Evolutionary conservation across 2,797 vertebrate genomes (phyloP).

Genomic region (Lagodon rhomboides): DNA sequence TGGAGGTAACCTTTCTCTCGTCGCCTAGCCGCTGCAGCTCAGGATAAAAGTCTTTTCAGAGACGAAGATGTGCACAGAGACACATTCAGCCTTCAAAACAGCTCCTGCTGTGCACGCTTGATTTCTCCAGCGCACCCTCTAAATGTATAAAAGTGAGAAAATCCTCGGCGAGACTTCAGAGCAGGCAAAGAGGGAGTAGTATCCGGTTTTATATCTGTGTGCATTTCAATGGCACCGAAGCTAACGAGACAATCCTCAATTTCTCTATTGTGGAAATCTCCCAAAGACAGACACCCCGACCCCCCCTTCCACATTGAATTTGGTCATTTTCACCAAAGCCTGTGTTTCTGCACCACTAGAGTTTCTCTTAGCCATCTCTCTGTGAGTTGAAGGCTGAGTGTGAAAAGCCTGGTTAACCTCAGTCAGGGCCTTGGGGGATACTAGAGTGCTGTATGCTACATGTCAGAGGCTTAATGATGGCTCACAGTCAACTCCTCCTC

Average conservation of each 20-base stretch:
- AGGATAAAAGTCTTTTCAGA: conserved; percentile 56
- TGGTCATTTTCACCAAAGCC: conserved; percentile 40
- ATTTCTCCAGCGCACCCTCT: conserved; percentile 44
- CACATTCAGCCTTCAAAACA: conserved; percentile 54
- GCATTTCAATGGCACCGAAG: conserved; percentile 38
- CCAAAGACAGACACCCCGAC: background rate
- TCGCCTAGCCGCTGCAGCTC: conserved; percentile 54
- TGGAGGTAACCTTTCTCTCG: conserved; percentile 65
- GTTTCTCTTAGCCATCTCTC: conserved; percentile 42
- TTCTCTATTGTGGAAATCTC: conserved; percentile 11
- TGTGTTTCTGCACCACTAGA: conserved; percentile 35
- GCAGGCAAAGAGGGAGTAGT: conserved; percentile 15
- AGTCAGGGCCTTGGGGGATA: conserved; percentile 69
- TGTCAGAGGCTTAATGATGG: conserved; percentile 81
- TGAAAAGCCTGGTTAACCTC: conserved; percentile 81
- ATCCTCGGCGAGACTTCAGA: conserved; percentile 37
- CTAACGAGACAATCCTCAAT: conserved; percentile 33
- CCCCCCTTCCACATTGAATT: conserved; percentile 19
- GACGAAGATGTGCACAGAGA: conserved; percentile 38
- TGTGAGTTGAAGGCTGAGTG: conserved; percentile 64
- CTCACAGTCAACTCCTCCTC: conserved; percentile 71
- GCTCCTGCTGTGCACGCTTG: conserved; percentile 36
- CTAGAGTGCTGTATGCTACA: conserved; percentile 70
- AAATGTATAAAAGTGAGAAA: conserved; percentile 40
- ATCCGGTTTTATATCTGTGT: conserved; percentile 24